These are phyloP conservation scores for Pelodytes ibericus DNA, from an alignment of 2,797 vertebrate genomes.

Conservation along the genomic window DNA sequence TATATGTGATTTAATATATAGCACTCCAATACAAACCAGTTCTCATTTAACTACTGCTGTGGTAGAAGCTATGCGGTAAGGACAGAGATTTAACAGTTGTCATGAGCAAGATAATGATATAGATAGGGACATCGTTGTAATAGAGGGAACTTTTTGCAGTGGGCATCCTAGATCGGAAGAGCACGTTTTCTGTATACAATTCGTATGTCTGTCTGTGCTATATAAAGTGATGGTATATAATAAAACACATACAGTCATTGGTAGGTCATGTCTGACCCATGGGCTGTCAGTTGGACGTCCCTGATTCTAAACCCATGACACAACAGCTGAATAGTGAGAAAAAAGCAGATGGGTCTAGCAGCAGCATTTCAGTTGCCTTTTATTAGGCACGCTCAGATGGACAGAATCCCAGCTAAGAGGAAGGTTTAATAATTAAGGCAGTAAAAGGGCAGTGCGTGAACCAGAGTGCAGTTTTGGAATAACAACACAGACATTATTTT, in stretches of 20 bases:
- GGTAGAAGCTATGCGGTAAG: too few relatives aligned
- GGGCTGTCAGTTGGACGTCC: background rate
- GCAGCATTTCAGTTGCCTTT: background rate
- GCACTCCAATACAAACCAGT: too few relatives aligned
- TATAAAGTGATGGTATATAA: background rate
- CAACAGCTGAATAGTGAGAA: background rate
- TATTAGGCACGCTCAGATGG: background rate
- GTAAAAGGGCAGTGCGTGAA: background rate
- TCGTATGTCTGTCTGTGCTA: too few relatives aligned
- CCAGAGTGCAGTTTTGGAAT: background rate
- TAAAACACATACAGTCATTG: background rate
- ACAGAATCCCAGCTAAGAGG: background rate
- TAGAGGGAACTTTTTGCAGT: too few relatives aligned
- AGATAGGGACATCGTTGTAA: too few relatives aligned
- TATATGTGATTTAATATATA: too few relatives aligned
- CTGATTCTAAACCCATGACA: background rate
- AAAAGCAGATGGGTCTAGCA: background rate
- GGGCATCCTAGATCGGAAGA: too few relatives aligned
- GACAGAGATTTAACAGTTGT: too few relatives aligned
- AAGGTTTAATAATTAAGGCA: background rate
- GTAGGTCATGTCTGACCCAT: background rate
- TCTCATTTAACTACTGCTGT: too few relatives aligned
- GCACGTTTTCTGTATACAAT: too few relatives aligned
- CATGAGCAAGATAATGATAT: too few relatives aligned
- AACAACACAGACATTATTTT: background rate